Evolutionary conservation across 1,140 invertebrate genomes (phyloP).

Genomic region (Trinorchestia longiramus): DNA sequence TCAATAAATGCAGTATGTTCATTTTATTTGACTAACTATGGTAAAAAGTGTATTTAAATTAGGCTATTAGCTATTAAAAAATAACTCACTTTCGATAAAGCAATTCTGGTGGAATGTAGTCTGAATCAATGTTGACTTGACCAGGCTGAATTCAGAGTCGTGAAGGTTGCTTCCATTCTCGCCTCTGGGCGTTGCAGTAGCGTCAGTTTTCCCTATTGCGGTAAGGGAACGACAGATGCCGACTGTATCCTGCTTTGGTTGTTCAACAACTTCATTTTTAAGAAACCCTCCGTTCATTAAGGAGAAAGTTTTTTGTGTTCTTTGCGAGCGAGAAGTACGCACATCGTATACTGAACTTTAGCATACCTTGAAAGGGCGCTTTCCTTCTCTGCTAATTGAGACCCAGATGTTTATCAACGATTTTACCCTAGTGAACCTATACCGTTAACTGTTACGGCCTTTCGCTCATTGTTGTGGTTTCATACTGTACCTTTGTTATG

Average conservation of each 20-base stretch:
- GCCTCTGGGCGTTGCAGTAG: neutral
- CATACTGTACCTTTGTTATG: neutral
- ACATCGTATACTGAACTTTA: neutral
- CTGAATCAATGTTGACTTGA: neutral
- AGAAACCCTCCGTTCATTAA: slow-evolving; percentile 11
- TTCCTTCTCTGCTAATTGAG: neutral
- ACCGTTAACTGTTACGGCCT: neutral
- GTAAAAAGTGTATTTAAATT: neutral
- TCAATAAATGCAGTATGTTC: neutral
- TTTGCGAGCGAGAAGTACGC: neutral
- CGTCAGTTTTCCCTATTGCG: neutral
- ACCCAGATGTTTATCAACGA: neutral
- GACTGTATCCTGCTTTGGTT: neutral
- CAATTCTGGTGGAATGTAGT: neutral
- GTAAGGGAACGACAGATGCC: neutral
- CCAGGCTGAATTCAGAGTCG: neutral
- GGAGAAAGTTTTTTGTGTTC: slow-evolving; percentile 11
- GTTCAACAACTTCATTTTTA: neutral
- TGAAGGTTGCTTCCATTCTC: neutral
- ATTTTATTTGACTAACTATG: neutral
- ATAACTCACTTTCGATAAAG: no score
- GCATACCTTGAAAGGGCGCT: neutral
- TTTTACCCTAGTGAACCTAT: neutral
- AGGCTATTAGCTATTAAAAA: no score
- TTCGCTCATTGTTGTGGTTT: neutral